phyloP scores from a whole-genome alignment of 2,113 vertebrate species.

The Phrynosoma blainvillii region DNA sequence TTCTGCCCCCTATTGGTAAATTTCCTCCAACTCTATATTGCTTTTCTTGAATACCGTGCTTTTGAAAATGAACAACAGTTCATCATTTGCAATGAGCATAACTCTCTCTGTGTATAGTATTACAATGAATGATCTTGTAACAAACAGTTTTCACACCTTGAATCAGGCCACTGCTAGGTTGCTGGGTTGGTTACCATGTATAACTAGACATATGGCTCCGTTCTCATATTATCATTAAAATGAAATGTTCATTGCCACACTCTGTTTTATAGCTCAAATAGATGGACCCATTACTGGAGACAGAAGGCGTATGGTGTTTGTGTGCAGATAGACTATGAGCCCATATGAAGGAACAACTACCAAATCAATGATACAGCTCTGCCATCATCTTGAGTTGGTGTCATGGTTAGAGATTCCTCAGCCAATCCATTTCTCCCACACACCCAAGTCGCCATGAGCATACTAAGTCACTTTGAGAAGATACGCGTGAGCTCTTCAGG shows the following conservation, averaged over 20 bases:
- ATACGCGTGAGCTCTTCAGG: too few species aligned
- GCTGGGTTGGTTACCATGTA: background rate
- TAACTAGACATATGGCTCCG: too few species aligned
- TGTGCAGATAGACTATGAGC: too few species aligned
- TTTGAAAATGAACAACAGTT: background rate
- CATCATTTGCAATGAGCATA: background rate
- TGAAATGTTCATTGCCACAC: background rate
- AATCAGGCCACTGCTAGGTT: background rate
- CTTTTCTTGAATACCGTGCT: background rate
- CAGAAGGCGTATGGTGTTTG: too few species aligned
- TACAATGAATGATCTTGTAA: background rate
- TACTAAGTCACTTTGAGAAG: too few species aligned
- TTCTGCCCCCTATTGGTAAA: constrained; percentile 75
- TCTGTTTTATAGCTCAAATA: background rate
- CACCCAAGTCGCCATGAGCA: too few species aligned
- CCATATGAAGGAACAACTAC: too few species aligned
- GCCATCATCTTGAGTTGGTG: too few species aligned
- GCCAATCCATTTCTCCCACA: too few species aligned
- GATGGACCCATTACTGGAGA: too few species aligned
- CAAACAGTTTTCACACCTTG: background rate
- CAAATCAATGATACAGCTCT: too few species aligned
- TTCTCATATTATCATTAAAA: background rate
- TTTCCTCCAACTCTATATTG: constrained; percentile 50
- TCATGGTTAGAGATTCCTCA: too few species aligned
- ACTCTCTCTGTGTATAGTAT: background rate